Evolutionary conservation across 2,113 vertebrate genomes (phyloP).

Genomic region (Casuarius casuarius): DNA sequence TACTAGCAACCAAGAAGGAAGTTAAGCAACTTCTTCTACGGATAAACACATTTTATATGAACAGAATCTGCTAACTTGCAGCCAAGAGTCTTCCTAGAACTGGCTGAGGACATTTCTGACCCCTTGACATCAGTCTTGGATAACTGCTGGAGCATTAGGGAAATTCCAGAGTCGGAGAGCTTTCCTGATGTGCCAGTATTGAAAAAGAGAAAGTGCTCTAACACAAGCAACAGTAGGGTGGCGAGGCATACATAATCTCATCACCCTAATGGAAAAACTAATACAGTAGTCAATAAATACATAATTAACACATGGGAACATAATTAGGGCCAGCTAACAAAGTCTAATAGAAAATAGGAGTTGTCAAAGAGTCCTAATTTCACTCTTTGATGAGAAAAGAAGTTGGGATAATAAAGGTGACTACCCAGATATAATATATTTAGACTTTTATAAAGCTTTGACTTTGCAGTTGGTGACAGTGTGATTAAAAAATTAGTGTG

Average conservation of each 20-base stretch:
- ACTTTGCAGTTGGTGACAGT: constrained; percentile 39
- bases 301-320: constrained; percentile 17
- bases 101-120: constrained; percentile 66
- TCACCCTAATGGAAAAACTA: constrained; percentile 34
- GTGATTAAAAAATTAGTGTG: constrained; percentile 49
- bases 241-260: constrained; percentile 35
- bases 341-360: constrained; percentile 37
- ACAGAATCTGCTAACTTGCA: constrained; percentile 54
- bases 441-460: constrained; percentile 23
- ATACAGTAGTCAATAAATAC: constrained; percentile 37
- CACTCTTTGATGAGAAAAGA: constrained; percentile 7
- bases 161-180: constrained; percentile 44
- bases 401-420: constrained; percentile 18
- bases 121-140: constrained; percentile 57
- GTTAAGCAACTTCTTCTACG: constrained; percentile 72
- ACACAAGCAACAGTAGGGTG: not conserved
- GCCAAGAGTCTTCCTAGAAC: constrained; percentile 68
- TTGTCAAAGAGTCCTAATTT: constrained; percentile 13
- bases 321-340: constrained; percentile 38
- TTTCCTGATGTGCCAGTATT: constrained; percentile 24
- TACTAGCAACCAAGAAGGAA: constrained; percentile 66
- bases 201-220: constrained; percentile 48
- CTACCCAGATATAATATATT: not conserved
- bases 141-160: constrained; percentile 32
- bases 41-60: constrained; percentile 66